Evolutionary conservation across 2,888 invertebrate genomes (phyloP).

Genomic region (Drosophila borealis): DNA sequence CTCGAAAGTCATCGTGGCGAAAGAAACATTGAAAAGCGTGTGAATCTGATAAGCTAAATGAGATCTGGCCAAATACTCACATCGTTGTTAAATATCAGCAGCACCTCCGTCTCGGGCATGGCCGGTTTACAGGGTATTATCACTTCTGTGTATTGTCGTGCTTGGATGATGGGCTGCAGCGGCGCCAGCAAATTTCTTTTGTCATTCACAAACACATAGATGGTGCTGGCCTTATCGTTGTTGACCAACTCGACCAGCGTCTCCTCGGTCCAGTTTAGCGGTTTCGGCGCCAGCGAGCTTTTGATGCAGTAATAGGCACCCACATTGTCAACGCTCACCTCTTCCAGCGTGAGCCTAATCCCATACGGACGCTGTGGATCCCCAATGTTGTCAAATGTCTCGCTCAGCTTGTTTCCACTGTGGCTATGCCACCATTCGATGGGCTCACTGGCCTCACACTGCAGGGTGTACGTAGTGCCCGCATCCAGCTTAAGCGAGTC

Average conservation of each 20-base stretch:
- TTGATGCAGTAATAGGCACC: conserved; percentile 87
- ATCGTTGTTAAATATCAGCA: conserved; percentile 83
- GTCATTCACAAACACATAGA: conserved; percentile 87
- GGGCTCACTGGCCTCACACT: conserved; percentile 85
- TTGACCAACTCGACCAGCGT: conserved; percentile 81
- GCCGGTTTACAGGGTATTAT: conserved; percentile 88
- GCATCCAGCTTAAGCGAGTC: conserved; percentile 81
- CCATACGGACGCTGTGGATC: conserved; percentile 83
- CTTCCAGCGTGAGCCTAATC: conserved; percentile 85
- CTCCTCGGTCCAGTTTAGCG: conserved; percentile 63
- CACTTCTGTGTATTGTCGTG: conserved; percentile 85
- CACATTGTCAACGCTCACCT: conserved; percentile 85
- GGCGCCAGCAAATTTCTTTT: conserved; percentile 85
- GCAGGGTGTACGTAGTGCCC: conserved; percentile 82
- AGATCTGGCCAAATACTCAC: conserved; percentile 70
- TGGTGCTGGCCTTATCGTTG: conserved; percentile 82
- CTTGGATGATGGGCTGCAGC: conserved; percentile 79
- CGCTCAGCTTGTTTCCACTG: not conserved
- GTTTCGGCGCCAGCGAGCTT: conserved; percentile 50
- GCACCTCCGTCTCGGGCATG: conserved; percentile 86
- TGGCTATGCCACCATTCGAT: conserved; percentile 83
- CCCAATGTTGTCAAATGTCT: conserved; percentile 50
- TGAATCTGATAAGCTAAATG: conserved; percentile 18
- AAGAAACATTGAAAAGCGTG: conserved; percentile 24
- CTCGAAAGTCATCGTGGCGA: not conserved